These are phyloP conservation scores for Pelochelys cantorii DNA, from an alignment of 2,797 vertebrate species.

Conservation along the genomic window DNA sequence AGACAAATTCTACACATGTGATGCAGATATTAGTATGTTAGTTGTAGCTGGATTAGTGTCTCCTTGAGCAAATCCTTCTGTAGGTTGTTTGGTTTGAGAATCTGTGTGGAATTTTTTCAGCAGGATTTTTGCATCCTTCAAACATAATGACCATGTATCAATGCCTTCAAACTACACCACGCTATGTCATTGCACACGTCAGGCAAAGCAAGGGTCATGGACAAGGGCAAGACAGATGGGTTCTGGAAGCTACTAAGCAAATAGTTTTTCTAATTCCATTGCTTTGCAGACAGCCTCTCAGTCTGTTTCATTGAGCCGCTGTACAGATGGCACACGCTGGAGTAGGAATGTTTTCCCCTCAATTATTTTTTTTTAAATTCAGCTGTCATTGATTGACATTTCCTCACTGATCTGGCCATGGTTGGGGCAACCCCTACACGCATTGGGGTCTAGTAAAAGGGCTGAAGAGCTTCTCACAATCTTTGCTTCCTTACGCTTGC, in stretches of 20 bases:
- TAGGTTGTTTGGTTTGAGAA: conserved; percentile 30
- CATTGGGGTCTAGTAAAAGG: background rate
- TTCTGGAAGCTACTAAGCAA: background rate
- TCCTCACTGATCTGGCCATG: accelerated
- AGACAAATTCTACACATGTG: background rate
- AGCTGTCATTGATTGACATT: background rate
- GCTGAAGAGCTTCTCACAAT: background rate
- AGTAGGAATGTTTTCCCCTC: background rate
- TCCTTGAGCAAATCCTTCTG: conserved; percentile 17
- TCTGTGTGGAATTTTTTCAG: conserved; percentile 17
- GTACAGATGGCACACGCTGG: background rate
- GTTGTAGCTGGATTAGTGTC: conserved; percentile 32
- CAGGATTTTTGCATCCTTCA: background rate
- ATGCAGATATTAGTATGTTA: background rate
- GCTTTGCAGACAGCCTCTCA: background rate
- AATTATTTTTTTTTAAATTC: background rate
- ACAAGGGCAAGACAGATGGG: background rate
- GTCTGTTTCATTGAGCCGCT: background rate
- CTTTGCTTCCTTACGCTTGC: background rate
- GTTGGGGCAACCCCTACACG: too few relatives aligned
- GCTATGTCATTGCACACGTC: background rate
- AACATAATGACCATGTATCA: background rate
- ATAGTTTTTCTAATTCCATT: background rate
- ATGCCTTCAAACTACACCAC: background rate
- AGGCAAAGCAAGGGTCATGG: background rate